A percentile compares a stretch with the other conserved stretches of the same genome.
Conservation (phyloP, 2,797 vertebrate genomes). For the Varecia variegata region DNA sequence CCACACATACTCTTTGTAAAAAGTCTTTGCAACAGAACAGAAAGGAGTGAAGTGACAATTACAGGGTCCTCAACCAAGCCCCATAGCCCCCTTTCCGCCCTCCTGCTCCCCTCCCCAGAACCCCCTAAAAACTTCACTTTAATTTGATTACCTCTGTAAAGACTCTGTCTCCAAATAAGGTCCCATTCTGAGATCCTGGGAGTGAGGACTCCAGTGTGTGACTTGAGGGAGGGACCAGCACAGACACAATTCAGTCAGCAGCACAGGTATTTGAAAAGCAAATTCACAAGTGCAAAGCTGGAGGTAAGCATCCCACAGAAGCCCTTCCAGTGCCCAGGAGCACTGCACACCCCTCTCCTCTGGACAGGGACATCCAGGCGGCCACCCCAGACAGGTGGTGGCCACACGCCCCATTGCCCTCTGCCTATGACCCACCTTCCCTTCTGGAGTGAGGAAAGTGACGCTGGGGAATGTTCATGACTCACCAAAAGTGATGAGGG, state of each 20-base stretch:
- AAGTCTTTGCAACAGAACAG: not conserved
- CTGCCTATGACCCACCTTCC: not conserved
- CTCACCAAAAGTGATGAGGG: not conserved
- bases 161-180: not conserved
- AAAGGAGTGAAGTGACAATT: not conserved
- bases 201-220: not conserved
- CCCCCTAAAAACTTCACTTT: not conserved
- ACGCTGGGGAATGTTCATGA: not conserved
- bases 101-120: not conserved
- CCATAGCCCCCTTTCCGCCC: not conserved
- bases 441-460: not conserved
- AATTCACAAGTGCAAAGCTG: not conserved
- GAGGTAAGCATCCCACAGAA: not conserved
- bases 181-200: not conserved
- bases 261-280: not conserved
- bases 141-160: not conserved
- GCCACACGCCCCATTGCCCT: not conserved
- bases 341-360: not conserved
- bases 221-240: not conserved
- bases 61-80: not conserved
- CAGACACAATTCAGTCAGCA: not conserved
- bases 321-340: not conserved
- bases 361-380: rapidly evolving
- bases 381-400: not conserved
- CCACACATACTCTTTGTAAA: not conserved